These are phyloP conservation scores for Mergus octosetaceus DNA, from an alignment of 2,797 vertebrate species.

Conservation along the genomic window DNA sequence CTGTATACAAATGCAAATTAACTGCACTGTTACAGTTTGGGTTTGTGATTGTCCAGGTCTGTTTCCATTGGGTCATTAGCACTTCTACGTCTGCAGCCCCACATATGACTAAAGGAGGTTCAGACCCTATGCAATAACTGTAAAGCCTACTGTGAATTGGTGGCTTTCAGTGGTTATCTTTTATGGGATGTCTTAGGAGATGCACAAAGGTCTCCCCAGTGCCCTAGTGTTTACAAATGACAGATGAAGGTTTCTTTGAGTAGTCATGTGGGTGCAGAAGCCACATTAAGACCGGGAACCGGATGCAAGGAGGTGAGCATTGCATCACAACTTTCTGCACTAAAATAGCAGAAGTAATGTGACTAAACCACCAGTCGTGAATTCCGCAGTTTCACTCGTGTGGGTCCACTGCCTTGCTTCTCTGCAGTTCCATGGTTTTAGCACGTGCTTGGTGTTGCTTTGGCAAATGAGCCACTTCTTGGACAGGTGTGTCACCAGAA, in stretches of 20 bases:
- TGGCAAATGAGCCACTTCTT: not conserved
- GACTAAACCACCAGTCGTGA: not conserved
- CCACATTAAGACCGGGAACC: not conserved
- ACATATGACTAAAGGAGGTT: not conserved
- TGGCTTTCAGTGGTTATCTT: not conserved
- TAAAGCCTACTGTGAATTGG: not conserved
- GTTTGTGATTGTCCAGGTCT: not conserved
- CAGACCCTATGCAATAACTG: not conserved
- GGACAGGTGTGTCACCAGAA: not conserved
- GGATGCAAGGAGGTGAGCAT: not conserved
- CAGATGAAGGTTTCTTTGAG: not conserved
- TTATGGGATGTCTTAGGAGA: not conserved
- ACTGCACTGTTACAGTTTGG: not conserved
- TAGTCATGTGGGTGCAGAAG: fast-evolving
- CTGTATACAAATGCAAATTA: not conserved
- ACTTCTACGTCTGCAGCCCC: not conserved
- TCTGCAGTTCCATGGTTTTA: not conserved
- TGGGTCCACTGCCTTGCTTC: fast-evolving
- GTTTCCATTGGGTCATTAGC: not conserved
- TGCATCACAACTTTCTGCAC: not conserved
- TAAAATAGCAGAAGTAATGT: not conserved
- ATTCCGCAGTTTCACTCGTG: not conserved
- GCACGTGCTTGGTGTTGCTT: fast-evolving
- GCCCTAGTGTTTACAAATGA: not conserved
- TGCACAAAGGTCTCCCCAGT: not conserved